A percentile compares a stretch with the other conserved stretches of the same genome.
Evolutionary conservation across 2,888 invertebrate genomes (phyloP).

Genomic region (Oxyteleia sp.): DNA sequence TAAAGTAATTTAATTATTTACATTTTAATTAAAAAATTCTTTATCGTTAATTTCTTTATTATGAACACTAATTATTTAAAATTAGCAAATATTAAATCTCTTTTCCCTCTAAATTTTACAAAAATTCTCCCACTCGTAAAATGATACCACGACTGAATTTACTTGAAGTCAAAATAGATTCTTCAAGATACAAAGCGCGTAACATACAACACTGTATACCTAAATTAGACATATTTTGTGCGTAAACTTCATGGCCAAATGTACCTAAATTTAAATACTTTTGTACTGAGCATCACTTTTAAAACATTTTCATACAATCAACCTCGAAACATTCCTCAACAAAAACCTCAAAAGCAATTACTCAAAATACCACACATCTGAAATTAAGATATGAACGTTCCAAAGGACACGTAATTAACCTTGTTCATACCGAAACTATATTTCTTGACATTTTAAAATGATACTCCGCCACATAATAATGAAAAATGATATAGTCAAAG

Average conservation of each 20-base stretch:
- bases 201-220: constrained; percentile 17
- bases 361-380: constrained; percentile 48
- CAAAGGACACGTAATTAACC: constrained; percentile 47
- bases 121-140: constrained; percentile 29
- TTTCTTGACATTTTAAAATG: no score
- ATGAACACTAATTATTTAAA: no score
- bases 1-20: no score
- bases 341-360: constrained; percentile 62
- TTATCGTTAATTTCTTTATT: no score
- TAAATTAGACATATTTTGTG: constrained; percentile 65
- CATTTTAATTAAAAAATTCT: no score
- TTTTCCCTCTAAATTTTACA: not conserved
- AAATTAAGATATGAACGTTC: constrained; percentile 39
- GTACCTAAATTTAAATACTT: constrained; percentile 53
- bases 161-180: constrained; percentile 40
- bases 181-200: constrained; percentile 38
- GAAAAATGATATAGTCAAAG: no score
- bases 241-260: constrained; percentile 52
- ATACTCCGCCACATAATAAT: no score
- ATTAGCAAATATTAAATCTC: constrained; percentile 11
- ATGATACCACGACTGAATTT: constrained; percentile 26
- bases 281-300: constrained; percentile 45
- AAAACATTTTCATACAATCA: constrained; percentile 46
- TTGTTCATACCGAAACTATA: no score
- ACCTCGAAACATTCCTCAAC: constrained; percentile 25